These are phyloP conservation scores for Euspilapteryx auroguttella DNA, from an alignment of 2,888 invertebrate genomes.

Conservation along the genomic window DNA sequence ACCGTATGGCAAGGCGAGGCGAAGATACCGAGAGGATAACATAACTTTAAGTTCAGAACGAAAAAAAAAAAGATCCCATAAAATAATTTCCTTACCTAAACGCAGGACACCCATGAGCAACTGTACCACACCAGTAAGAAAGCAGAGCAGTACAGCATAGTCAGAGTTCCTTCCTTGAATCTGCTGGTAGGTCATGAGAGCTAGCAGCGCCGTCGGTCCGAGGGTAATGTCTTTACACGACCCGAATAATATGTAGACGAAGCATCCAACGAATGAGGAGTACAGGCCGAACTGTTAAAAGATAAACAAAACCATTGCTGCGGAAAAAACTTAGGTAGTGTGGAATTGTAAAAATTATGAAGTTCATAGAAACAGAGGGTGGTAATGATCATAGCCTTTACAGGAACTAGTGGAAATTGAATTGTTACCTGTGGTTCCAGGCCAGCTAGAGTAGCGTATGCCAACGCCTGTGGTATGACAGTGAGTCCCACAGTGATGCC, in stretches of 20 bases:
- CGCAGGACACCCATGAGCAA: constrained; percentile 79
- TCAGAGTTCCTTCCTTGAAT: constrained; percentile 70
- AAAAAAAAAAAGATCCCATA: no score
- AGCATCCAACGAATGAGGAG: constrained; percentile 92
- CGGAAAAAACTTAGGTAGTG: no score
- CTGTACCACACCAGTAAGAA: constrained; percentile 80
- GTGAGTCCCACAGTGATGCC: constrained; percentile 92
- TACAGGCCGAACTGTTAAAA: constrained; percentile 85
- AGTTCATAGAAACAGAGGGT: no score
- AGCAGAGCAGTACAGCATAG: constrained; percentile 82
- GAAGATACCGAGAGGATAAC: no score
- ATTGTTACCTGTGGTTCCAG: constrained; percentile 75
- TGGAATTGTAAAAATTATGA: no score
- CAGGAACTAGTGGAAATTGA: not conserved
- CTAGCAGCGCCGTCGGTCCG: constrained; percentile 93
- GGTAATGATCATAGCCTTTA: not conserved
- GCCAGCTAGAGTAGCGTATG: constrained; percentile 88
- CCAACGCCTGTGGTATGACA: constrained; percentile 90
- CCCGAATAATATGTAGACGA: constrained; percentile 88
- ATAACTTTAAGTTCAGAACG: no score
- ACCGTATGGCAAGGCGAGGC: no score
- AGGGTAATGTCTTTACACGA: constrained; percentile 86
- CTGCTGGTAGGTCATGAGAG: constrained; percentile 86
- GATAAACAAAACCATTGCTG: no score
- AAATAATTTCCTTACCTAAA: constrained; percentile 62